Evolutionary conservation across 2,888 invertebrate species (phyloP), one percentile per base, ranked within the genome.

Genomic region (Agriopis leucophaearia): DNA sequence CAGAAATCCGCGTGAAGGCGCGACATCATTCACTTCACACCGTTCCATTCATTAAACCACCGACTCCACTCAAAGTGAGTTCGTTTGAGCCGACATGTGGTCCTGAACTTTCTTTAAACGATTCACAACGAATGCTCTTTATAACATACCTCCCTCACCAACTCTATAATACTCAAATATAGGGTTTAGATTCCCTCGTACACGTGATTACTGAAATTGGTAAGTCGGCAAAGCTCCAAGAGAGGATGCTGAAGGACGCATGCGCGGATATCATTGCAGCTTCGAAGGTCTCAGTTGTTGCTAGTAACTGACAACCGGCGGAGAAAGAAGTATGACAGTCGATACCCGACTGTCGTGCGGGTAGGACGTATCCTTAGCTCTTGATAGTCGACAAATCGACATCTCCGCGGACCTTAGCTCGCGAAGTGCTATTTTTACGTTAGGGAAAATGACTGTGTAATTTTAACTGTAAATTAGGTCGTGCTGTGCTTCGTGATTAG

Each of bases 241-340:
- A 81, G 85, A 63, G 44, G 57, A 78, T 86, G 84, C 85, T 87
- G 89, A 86, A 88, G 72, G 64, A 80, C 91, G 93, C 93, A 87
- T 86, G 92, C 92, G 92, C 77, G 68, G 69, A 80, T 61, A 69
- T 72, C 83, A 86, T 84, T 92, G 92, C 92, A 92, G 92, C 87
- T 88, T 82, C 82, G 83, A 82, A 81, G 67, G 69, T 72, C 72
- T 83, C 44, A 51, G 64, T 56, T 60, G 64, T 50, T 63, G 64
- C 42, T 69, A 64, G 68, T 69, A 61, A 59, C 59, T 36, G 64
- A 57, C 47, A 47, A 64, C 60, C 60, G 52, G 68, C 56, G 36
- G 57, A 60, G 64, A 60, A 60, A 60, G 64, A 60, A 60, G 68
- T 47, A 75, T 87, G 86, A 86, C 91, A 93, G 93, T 93, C 92